phyloP scores from a whole-genome alignment of 2,888 invertebrate species.

The Xanthia togata region DNA sequence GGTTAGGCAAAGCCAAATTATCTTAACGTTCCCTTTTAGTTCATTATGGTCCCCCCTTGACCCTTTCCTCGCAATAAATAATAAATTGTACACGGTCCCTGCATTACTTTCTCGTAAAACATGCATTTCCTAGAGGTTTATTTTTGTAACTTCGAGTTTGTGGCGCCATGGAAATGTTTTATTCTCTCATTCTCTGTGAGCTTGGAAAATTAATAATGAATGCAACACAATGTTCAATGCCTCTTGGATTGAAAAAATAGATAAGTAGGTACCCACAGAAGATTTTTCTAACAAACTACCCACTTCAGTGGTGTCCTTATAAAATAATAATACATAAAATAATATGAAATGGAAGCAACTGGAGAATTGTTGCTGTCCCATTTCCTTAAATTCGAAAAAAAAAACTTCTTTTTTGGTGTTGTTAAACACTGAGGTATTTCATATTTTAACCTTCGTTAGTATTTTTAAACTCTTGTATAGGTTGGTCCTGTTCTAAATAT shows the following conservation, averaged over 20 bases:
- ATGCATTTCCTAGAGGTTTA: slow-evolving; percentile 26
- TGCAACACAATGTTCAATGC: background rate
- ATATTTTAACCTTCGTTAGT: background rate
- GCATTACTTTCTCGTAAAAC: slow-evolving; percentile 47
- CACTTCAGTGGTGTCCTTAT: background rate
- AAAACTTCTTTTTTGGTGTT: no score
- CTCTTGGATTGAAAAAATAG: background rate
- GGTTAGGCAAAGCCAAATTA: slow-evolving; percentile 39
- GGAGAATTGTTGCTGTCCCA: background rate
- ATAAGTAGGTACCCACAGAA: no score
- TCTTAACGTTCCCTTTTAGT: slow-evolving; percentile 34
- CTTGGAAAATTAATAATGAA: background rate
- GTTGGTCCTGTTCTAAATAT: background rate
- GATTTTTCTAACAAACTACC: background rate
- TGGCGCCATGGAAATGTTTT: slow-evolving; percentile 4
- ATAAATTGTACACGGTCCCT: slow-evolving; percentile 29
- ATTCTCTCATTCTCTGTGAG: slow-evolving; percentile 2
- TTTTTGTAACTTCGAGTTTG: slow-evolving; percentile 1
- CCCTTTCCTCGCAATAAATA: slow-evolving; percentile 46
- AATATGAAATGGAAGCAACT: background rate
- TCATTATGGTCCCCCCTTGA: slow-evolving; percentile 38
- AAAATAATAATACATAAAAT: no score
- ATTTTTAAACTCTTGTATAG: background rate
- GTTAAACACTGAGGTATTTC: background rate
- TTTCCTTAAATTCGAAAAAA: background rate